phyloP scores from a whole-genome alignment of 2,797 vertebrate genomes.

The Eurystomus glaucurus region DNA sequence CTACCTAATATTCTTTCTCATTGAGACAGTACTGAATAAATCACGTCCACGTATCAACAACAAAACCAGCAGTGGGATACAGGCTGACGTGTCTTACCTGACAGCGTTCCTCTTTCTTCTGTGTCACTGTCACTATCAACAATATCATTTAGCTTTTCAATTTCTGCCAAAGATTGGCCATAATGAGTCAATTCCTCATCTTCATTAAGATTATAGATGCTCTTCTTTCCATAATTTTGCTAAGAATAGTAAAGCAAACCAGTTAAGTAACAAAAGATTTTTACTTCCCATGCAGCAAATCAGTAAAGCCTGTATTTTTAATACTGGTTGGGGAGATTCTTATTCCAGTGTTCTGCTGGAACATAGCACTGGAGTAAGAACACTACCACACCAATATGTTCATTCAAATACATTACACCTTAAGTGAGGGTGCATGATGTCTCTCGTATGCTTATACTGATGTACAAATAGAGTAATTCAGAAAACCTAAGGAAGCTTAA shows the following conservation, averaged over 20 bases:
- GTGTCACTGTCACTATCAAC: conserved; percentile 92
- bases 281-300: neutral
- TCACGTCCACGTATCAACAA: accelerated
- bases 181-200: conserved; percentile 97
- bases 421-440: neutral
- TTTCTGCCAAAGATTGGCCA: conserved; percentile 95
- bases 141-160: conserved; percentile 91
- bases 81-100: conserved; percentile 83
- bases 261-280: neutral
- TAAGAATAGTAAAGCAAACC: conserved; percentile 58
- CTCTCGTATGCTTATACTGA: neutral
- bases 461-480: neutral
- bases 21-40: neutral
- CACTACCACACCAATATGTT: neutral
- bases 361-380: neutral
- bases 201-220: conserved; percentile 94
- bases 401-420: neutral
- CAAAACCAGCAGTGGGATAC: neutral
- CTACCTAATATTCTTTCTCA: neutral
- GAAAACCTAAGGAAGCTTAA: neutral
- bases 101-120: conserved; percentile 90
- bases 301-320: neutral
- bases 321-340: neutral
- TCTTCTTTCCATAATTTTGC: conserved; percentile 91
- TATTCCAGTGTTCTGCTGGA: neutral